Evolutionary conservation across 2,113 vertebrate species (phyloP), one percentile per base, ranked within the genome.

Genomic region (Progne subis): DNA sequence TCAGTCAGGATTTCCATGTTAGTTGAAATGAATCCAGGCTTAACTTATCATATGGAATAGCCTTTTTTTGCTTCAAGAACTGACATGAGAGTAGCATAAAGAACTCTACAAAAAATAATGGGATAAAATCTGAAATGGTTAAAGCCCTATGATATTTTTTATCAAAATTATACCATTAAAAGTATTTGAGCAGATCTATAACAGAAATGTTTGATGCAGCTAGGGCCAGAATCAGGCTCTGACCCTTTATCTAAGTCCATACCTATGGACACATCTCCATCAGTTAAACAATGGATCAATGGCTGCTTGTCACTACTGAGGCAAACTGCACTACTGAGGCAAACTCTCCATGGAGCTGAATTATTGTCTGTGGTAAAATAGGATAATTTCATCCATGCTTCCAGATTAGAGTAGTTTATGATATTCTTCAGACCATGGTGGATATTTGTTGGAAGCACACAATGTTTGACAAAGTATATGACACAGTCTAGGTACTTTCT

Each of bases 381-480:
- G 6, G 6, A 26, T 39, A 3, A 68, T 64, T 71, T 49, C 41
- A 79, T n/a, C 5, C 7, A 29, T 32, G 9, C 7, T 68, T 6
- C 3, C 11, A 78, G 9, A 18, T 65, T 59, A 61, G 8, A 88
- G 14, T 12, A 88, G 11, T 56, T 80, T 92, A 19, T 37, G 10
- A 28, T 53, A 60, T 43, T 67, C 37, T 69, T 91, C 39, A 74
- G 44, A 60, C 4, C 8, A 6, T 8, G 16, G 5, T 37, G 50
- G 28, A 24, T 6, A 6, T 37, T 69, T 59, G 2, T 7, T 76
- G 67, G 29, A 24, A 90, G 8, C 1, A 3, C 3, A 18, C 8
- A 67, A 44, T 0, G 0, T 10, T 29, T 29, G 29, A 5, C 14
- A 53, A 64, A 69, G 2, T 28, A 4, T 8, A 18, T 53, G 17